These are phyloP conservation scores for Leptodactylus fuscus DNA, from an alignment of 2,113 vertebrate species.

Conservation along the genomic window DNA sequence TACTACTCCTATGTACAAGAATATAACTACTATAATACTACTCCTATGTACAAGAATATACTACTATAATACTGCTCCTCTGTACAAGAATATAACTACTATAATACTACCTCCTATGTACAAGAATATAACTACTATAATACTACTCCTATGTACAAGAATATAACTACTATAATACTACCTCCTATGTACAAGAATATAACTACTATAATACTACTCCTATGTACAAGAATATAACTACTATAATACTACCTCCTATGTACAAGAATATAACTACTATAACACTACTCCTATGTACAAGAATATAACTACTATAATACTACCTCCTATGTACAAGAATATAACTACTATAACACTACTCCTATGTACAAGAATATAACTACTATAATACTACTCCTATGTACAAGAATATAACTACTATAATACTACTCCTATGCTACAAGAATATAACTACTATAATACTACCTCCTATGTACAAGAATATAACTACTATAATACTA, in stretches of 20 bases:
- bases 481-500: no score
- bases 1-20: background rate
- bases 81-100: background rate
- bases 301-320: conserved; percentile 15
- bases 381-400: no score
- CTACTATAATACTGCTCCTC: background rate
- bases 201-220: background rate
- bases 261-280: conserved; percentile 1
- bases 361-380: background rate
- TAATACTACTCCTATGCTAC: background rate
- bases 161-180: conserved; percentile 13
- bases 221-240: conserved; percentile 4
- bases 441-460: conserved; percentile 14
- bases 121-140: conserved; percentile 5
- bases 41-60: background rate
- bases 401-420: background rate
- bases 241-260: background rate
- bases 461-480: background rate
- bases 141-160: background rate
- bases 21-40: conserved; percentile 10
- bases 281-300: background rate
- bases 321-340: background rate
- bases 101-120: background rate
- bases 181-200: background rate
- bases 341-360: background rate